Percentiles rank a stretch among this genome's conserved stretches.
phyloP scores from a whole-genome alignment of 2,888 invertebrate genomes.

The Apodemia duryi region DNA sequence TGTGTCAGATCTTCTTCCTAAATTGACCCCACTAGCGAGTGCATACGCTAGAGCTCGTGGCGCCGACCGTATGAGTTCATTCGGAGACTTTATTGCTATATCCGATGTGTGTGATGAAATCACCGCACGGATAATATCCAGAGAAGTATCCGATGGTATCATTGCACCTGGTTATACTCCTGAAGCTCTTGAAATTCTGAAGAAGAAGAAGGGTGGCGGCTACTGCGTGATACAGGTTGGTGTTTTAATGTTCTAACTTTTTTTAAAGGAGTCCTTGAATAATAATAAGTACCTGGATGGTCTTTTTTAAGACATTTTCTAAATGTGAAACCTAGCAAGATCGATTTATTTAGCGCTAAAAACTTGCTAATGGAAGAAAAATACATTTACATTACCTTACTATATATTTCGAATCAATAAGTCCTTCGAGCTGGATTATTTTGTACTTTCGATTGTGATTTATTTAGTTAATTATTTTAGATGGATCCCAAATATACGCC shows the following conservation, averaged over 20 bases:
- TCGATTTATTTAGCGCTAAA: too few relatives aligned
- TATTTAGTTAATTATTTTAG: slow-evolving; percentile 56
- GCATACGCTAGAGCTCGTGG: slow-evolving; percentile 98
- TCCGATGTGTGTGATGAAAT: slow-evolving; percentile 93
- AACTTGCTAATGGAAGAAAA: too few relatives aligned
- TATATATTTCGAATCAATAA: too few relatives aligned
- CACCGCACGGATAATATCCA: slow-evolving; percentile 95
- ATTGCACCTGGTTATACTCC: slow-evolving; percentile 95
- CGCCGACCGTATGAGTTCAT: slow-evolving; percentile 99
- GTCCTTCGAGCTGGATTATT: too few relatives aligned
- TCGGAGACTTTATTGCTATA: slow-evolving; percentile 97
- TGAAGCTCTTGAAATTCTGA: slow-evolving; percentile 90
- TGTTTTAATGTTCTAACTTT: slow-evolving; percentile 1
- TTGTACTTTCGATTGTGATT: neutral
- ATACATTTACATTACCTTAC: too few relatives aligned
- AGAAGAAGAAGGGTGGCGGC: slow-evolving; percentile 95
- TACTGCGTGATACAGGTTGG: slow-evolving; percentile 91
- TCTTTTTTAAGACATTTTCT: too few relatives aligned
- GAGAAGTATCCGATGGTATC: slow-evolving; percentile 98
- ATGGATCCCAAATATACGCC: slow-evolving; percentile 94
- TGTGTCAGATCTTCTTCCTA: slow-evolving; percentile 89
- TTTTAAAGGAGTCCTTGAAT: neutral
- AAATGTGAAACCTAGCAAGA: too few relatives aligned
- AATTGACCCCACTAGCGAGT: slow-evolving; percentile 88
- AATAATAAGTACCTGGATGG: too few relatives aligned